Conservation (phyloP, 1,140 invertebrate genomes). For the Aphelinus certus region DNA sequence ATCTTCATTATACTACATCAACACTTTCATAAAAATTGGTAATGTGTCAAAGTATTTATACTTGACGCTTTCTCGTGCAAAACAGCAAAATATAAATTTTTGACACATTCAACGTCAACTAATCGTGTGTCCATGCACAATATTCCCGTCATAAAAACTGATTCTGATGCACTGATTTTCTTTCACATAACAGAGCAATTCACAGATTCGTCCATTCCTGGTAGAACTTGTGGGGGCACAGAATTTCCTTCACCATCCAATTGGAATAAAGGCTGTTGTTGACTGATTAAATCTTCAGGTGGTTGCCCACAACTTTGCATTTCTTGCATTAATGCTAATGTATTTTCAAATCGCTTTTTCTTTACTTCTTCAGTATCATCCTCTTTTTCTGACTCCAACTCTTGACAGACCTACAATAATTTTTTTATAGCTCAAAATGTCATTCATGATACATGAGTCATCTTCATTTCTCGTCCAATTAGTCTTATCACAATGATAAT, state of each 20-base stretch:
- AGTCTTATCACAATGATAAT: not conserved
- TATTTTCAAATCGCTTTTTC: conserved; percentile 78
- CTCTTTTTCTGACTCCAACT: conserved; percentile 80
- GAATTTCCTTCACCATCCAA: conserved; percentile 54
- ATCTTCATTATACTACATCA: conserved; percentile 22
- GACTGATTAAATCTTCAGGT: conserved; percentile 84
- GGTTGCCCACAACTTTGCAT: conserved; percentile 88
- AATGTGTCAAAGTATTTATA: conserved; percentile 24
- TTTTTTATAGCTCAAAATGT: not conserved
- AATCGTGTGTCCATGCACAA: conserved; percentile 38
- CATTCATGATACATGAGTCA: not conserved
- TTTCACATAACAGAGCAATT: conserved; percentile 61
- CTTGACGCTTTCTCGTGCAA: conserved; percentile 9
- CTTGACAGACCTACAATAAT: conserved; percentile 69
- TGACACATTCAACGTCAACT: conserved; percentile 18
- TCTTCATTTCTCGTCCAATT: not conserved
- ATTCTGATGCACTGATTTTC: conserved; percentile 27
- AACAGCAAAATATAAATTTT: conserved; percentile 30
- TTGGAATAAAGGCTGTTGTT: conserved; percentile 63
- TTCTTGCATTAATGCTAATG: conserved; percentile 85
- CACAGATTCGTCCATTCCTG: conserved; percentile 50
- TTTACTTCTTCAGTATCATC: conserved; percentile 79
- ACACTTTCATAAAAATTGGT: conserved; percentile 28
- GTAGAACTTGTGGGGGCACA: conserved; percentile 44
- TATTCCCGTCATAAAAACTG: conserved; percentile 33